phyloP scores from a whole-genome alignment of 2,888 invertebrate species.

The Leptothorax acervorum region DNA sequence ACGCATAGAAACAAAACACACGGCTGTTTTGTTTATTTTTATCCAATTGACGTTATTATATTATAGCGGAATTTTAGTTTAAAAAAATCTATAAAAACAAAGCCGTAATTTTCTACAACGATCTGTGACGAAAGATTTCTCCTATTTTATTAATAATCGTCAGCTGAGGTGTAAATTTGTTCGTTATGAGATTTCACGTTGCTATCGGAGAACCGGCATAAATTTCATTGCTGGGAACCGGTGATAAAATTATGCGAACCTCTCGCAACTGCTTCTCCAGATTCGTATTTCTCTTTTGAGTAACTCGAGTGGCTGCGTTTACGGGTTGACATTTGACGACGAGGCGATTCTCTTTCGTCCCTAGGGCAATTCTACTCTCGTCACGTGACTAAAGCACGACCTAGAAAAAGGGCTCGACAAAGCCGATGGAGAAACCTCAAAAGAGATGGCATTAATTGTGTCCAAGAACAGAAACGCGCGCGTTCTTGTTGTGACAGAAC shows the following conservation, averaged over 20 bases:
- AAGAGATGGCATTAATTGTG: conserved; percentile 69
- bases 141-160: conserved; percentile 8
- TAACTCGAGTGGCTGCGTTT: conserved; percentile 74
- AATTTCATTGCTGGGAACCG: conserved; percentile 31
- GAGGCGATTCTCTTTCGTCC: conserved; percentile 66
- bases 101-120: not conserved
- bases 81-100: not conserved
- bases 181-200: not conserved
- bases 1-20: not conserved
- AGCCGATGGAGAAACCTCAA: conserved; percentile 50
- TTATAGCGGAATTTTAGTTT: not conserved
- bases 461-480: conserved; percentile 48
- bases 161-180: conserved; percentile 2
- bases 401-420: conserved; percentile 59
- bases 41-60: not conserved
- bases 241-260: conserved; percentile 39
- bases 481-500: conserved; percentile 55
- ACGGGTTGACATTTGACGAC: conserved; percentile 76
- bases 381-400: conserved; percentile 64
- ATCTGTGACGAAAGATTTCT: not conserved
- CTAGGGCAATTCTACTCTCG: conserved; percentile 69
- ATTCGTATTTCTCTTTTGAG: conserved; percentile 74
- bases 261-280: conserved; percentile 15
- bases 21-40: not conserved
- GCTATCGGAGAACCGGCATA: not conserved